Percentiles rank a stretch among this genome's conserved stretches.
Conservation (phyloP, 2,113 vertebrate genomes). For the Tringa solitaria region DNA sequence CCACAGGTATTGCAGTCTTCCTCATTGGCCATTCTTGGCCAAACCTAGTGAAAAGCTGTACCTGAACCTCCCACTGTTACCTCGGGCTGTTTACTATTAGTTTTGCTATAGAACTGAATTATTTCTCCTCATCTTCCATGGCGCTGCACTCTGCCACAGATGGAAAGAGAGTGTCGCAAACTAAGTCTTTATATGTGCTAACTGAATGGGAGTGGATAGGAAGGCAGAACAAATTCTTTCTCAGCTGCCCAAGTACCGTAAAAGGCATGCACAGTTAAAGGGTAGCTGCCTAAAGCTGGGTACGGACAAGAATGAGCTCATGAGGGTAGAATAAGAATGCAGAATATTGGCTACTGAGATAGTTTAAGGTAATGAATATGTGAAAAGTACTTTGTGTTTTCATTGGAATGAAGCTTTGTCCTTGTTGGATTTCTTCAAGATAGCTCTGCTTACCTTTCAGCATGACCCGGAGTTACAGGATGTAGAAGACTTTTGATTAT, state of each 20-base stretch:
- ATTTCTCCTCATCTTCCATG: not conserved
- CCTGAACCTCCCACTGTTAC: not conserved
- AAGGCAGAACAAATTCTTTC: not conserved
- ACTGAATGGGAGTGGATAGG: not conserved
- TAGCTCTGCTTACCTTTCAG: not conserved
- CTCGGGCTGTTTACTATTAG: not conserved
- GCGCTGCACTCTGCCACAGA: not conserved
- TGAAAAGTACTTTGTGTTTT: not conserved
- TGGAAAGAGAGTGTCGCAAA: not conserved
- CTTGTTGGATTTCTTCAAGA: not conserved
- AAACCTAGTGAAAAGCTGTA: not conserved
- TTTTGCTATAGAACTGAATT: not conserved
- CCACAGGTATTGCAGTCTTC: not conserved
- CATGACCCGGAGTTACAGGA: not conserved
- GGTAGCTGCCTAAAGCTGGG: not conserved
- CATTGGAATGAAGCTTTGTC: not conserved
- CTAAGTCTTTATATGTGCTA: not conserved
- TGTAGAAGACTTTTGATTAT: not conserved
- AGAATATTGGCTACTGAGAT: not conserved
- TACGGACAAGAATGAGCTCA: not conserved
- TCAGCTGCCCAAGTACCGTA: not conserved
- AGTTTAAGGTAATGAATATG: not conserved
- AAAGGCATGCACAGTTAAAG: not conserved
- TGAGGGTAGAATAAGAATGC: not conserved
- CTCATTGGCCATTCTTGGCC: not conserved